Base-by-base conservation (phyloP, 2,797 vertebrate species). In the Enteromius anoplus region DNA sequence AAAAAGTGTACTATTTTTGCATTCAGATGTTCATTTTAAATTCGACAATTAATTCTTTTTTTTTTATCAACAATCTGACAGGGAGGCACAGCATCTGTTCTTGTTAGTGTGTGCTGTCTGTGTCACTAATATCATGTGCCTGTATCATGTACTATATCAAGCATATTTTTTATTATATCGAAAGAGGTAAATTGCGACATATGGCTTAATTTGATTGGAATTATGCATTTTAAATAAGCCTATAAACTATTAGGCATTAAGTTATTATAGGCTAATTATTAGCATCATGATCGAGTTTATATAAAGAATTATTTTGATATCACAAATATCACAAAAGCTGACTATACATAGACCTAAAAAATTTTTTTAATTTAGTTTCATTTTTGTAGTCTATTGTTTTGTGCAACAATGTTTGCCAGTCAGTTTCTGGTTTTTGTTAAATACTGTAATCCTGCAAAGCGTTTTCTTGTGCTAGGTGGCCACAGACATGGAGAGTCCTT, bases 401-500 rank as follows among this genome's bases (percentile, higher is more conserved):
- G 32, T 17, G 7, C 9, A 23, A 15, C 5, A 55, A 2, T 26
- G 49, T 40, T 71, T 49, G 11, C 37, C 23, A 72, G 2, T n/a
- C 15, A 47, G 42, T 71, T 11, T 15, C n/a, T 10, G 5, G 19
- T 53, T 65, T 29, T 2, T 1, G 14, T 32, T 26, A 15, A 68
- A 32, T 53, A 45, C 42, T 45, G 42, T 45, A 23, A 51, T 37
- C 62, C 23, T 19, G 5, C 21, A 75, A 37, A 55, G 8, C 4
- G 3, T 34, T 55, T 75, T 40, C 11, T 79, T 8, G 5, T 47
- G 23, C 5, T 32, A 71, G 23, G 29, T 34, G 64, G 17, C 17
- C 12, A 47, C 29, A 75, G 73, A 26, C 29, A 96, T 96, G 95
- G 94, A 94, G 69, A 95, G 90, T 69, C 91, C 93, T 0, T 93